A percentile compares a stretch with the other conserved stretches of the same genome.
phyloP scores from a whole-genome alignment of 2,113 vertebrate species.

The Menidia beryllina region DNA sequence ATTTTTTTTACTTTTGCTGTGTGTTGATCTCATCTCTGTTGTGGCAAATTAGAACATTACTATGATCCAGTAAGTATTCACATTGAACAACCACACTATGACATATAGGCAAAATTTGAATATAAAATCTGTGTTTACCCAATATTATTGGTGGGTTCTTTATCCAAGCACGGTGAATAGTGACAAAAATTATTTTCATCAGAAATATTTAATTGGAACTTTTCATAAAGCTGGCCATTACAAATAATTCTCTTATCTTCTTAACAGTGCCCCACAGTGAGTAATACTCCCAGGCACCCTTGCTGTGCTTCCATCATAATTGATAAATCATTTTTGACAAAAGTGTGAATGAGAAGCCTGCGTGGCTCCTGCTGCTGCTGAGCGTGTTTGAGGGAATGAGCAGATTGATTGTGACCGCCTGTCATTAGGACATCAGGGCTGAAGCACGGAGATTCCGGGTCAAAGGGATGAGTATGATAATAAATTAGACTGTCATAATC shows the following conservation, averaged over 20 bases:
- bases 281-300: slow-evolving; percentile 30
- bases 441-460: slow-evolving; percentile 45
- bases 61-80: too few relatives aligned
- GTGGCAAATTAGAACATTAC: too few relatives aligned
- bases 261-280: slow-evolving; percentile 54
- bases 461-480: slow-evolving; percentile 58
- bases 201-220: slow-evolving; percentile 34
- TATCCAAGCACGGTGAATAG: neutral
- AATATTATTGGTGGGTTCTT: slow-evolving; percentile 13
- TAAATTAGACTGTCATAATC: slow-evolving; percentile 79
- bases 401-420: slow-evolving; percentile 59
- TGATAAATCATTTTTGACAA: slow-evolving; percentile 64
- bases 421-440: slow-evolving; percentile 49
- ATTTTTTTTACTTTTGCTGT: too few relatives aligned
- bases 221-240: slow-evolving; percentile 23
- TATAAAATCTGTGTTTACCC: neutral
- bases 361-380: neutral
- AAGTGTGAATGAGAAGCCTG: slow-evolving; percentile 14
- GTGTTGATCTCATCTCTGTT: too few relatives aligned
- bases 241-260: slow-evolving; percentile 46
- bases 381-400: slow-evolving; percentile 26
- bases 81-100: too few relatives aligned
- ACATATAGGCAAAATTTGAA: too few relatives aligned
- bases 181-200: slow-evolving; percentile 9
- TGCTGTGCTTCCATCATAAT: slow-evolving; percentile 45